Base-by-base conservation (phyloP, 2,888 invertebrate species). In the Macaria notata region DNA sequence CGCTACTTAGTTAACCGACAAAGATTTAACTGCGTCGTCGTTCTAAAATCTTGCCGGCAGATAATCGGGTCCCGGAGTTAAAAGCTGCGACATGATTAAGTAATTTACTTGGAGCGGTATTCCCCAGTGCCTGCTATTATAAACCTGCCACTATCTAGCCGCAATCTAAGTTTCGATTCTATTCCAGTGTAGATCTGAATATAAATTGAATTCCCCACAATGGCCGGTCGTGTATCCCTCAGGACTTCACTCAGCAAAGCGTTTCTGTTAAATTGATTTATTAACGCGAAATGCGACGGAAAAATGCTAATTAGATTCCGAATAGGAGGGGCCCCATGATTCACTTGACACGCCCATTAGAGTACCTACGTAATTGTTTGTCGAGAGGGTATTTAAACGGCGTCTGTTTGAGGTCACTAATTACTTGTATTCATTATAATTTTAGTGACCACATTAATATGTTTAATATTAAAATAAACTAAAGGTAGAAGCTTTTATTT, bases 121-220 rank as follows among this genome's bases (percentile, higher is more conserved):
- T 66, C 62, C 62, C 52, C 56, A 62, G 63, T 60, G 63, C 64
- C 9, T 57, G 61, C 67, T 71, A 69, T 71, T 73, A 72, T 70
- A 72, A 75, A 71, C 70, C 74, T 71, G 67, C 67, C 69, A 68
- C 72, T 73, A 78, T 77, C 78, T 76, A 73, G 66, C 71, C 75
- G 73, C 81, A 82, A 82, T 81, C 82, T 79, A 81, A 84, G 81
- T 84, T 83, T 81, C 79, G 77, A 79, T 79, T 78, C 80, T 79
- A 79, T 82, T 79, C 75, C 75, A 73, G 73, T 73, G 72, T 66
- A 75, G 75, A 82, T 79, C 81, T 81, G 81, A 84, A 84, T 83
- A 78, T 83, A 84, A 84, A 84, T 84, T 84, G 81, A 81, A 82
- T 84, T 81, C 75, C 75, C 74, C 79, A 79, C 81, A 80, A 81